These are phyloP conservation scores for Actias luna DNA, from an alignment of 2,888 invertebrate genomes.

Conservation along the genomic window DNA sequence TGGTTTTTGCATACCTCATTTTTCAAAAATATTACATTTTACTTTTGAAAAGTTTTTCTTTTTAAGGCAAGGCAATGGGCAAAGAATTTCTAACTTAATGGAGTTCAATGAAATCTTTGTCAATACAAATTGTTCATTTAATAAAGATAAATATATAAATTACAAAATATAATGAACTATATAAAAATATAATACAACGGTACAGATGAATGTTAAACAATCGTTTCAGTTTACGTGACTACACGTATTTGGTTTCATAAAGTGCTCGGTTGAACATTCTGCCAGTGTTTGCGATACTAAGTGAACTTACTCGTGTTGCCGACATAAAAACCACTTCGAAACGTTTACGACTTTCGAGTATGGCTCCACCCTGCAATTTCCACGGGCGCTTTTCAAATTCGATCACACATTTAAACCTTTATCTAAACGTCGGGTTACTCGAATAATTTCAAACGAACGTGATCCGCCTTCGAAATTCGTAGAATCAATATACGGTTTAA, in stretches of 20 bases:
- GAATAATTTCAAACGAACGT: conserved; percentile 23
- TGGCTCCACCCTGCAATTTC: conserved; percentile 17
- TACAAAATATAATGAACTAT: too few species aligned
- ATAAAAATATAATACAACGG: background rate
- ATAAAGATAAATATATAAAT: too few species aligned
- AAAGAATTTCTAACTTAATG: too few species aligned
- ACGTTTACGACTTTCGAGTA: conserved; percentile 7
- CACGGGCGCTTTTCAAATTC: conserved; percentile 17
- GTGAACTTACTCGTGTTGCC: conserved; percentile 6
- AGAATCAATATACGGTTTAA: conserved; percentile 30
- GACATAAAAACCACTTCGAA: conserved; percentile 9
- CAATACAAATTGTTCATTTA: too few species aligned
- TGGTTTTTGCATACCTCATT: too few species aligned
- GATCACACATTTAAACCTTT: conserved; percentile 16
- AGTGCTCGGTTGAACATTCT: background rate
- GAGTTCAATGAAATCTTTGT: too few species aligned
- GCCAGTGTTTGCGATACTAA: background rate
- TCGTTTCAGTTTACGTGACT: background rate
- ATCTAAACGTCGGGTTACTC: conserved; percentile 14
- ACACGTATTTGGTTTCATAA: conserved; percentile 3
- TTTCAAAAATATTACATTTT: too few species aligned
- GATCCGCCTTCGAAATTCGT: conserved; percentile 28
- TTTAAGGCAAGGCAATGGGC: too few species aligned
- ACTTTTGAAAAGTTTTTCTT: too few species aligned
- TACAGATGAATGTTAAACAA: background rate